phyloP scores from a whole-genome alignment of 1,140 invertebrate species.

The Venustaconcha ellipsiformis region DNA sequence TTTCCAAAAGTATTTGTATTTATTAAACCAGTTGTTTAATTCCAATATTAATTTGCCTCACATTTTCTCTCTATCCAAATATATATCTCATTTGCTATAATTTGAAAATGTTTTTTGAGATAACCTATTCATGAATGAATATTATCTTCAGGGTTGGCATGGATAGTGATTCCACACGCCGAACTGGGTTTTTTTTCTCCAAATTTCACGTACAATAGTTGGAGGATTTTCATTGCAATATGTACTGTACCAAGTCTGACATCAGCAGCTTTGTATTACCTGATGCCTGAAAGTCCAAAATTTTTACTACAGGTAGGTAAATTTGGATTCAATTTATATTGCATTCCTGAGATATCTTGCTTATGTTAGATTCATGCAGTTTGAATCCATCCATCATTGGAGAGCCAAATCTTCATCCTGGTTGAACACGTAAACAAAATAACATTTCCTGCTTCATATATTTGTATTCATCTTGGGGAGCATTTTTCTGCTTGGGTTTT shows the following conservation, averaged over 20 bases:
- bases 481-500: too few relatives aligned
- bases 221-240: slow-evolving; percentile 82
- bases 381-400: not conserved
- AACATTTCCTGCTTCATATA: not conserved
- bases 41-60: too few relatives aligned
- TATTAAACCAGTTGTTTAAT: too few relatives aligned
- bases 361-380: too few relatives aligned
- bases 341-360: too few relatives aligned
- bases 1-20: too few relatives aligned
- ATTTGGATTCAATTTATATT: not conserved
- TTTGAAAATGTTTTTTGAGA: too few relatives aligned
- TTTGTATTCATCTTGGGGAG: not conserved
- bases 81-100: too few relatives aligned
- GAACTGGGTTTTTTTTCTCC: slow-evolving; percentile 47
- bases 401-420: not conserved
- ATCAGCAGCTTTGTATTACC: slow-evolving; percentile 78
- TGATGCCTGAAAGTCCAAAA: slow-evolving; percentile 84
- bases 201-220: slow-evolving; percentile 77
- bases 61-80: too few relatives aligned
- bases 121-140: not conserved
- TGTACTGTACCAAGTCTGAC: slow-evolving; percentile 82
- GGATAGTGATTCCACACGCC: slow-evolving; percentile 78
- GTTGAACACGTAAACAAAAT: too few relatives aligned
- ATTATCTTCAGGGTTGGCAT: slow-evolving; percentile 77
- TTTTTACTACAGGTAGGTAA: slow-evolving; percentile 79